Conservation (phyloP, 2,113 vertebrate species). For the Chlamydotis undulata region DNA sequence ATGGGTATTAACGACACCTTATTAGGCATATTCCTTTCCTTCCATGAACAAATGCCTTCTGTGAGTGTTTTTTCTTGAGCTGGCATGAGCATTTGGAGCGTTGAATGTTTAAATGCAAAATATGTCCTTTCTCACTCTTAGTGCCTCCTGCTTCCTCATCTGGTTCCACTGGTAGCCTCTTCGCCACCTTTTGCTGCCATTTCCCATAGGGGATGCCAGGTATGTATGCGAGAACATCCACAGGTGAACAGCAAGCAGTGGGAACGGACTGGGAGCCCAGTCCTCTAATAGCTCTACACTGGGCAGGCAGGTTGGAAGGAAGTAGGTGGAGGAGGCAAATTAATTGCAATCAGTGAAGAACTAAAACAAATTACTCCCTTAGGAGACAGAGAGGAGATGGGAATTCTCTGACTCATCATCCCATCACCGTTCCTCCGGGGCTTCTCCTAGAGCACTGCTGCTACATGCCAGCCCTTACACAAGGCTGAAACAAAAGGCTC, state of each 20-base stretch:
- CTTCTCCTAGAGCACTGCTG: conserved; percentile 13
- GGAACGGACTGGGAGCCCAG: not conserved
- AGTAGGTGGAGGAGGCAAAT: conserved; percentile 14
- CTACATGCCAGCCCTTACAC: conserved; percentile 1
- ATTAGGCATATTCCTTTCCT: not conserved
- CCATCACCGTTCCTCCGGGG: not conserved
- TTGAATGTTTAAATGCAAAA: not conserved
- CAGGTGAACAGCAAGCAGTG: not conserved
- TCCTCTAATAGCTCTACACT: not conserved
- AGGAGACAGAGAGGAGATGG: conserved; percentile 20
- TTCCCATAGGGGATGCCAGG: not conserved
- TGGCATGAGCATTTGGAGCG: not conserved
- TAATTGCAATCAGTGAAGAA: conserved; percentile 25
- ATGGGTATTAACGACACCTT: not conserved
- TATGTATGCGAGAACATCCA: not conserved
- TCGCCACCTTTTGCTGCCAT: not conserved
- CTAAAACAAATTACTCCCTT: conserved; percentile 25
- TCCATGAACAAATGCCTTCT: not conserved
- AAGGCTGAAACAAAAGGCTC: conserved; percentile 7
- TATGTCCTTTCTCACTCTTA: not conserved
- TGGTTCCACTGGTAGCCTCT: not conserved
- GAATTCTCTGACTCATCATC: conserved; percentile 39
- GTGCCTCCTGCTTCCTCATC: not conserved
- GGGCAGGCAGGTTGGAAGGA: not conserved
- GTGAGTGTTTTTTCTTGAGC: not conserved